phyloP scores from a whole-genome alignment of 1,140 invertebrate species.

The Arctopsyche grandis region DNA sequence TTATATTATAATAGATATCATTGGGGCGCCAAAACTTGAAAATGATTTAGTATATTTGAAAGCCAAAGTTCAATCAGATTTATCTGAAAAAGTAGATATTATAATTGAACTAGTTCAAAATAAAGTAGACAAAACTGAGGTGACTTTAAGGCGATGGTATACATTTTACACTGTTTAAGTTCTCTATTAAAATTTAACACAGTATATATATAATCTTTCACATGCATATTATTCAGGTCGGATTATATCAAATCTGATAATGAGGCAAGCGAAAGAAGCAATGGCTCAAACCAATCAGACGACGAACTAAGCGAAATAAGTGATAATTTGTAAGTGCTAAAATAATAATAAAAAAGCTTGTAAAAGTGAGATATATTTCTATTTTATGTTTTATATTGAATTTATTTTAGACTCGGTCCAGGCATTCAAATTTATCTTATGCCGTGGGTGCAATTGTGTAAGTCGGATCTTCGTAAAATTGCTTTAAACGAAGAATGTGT shows the following conservation, averaged over 20 bases:
- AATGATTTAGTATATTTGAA: slow-evolving; percentile 34
- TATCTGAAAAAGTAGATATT: slow-evolving; percentile 28
- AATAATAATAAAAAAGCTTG: too few species aligned
- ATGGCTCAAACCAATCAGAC: too few species aligned
- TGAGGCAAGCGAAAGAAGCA: too few species aligned
- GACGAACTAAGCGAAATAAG: too few species aligned
- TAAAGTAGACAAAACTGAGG: too few species aligned
- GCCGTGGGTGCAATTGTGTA: slow-evolving; percentile 68
- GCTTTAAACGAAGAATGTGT: slow-evolving; percentile 68
- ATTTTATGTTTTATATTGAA: slow-evolving; percentile 45
- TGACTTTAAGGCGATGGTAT: too few species aligned
- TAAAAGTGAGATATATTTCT: too few species aligned
- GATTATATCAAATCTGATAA: too few species aligned
- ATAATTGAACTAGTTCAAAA: slow-evolving; percentile 38
- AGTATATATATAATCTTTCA: too few species aligned
- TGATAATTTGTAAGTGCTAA: not conserved
- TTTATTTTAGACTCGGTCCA: slow-evolving; percentile 53
- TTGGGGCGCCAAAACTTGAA: slow-evolving; percentile 16
- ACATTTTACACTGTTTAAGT: too few species aligned
- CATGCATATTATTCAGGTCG: too few species aligned
- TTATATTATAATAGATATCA: slow-evolving; percentile 29
- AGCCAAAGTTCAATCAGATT: not conserved
- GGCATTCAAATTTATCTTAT: slow-evolving; percentile 66
- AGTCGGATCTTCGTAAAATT: slow-evolving; percentile 68
- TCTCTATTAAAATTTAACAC: too few species aligned